phyloP scores from a whole-genome alignment of 1,140 invertebrate genomes.

The Lepidostoma basale region DNA sequence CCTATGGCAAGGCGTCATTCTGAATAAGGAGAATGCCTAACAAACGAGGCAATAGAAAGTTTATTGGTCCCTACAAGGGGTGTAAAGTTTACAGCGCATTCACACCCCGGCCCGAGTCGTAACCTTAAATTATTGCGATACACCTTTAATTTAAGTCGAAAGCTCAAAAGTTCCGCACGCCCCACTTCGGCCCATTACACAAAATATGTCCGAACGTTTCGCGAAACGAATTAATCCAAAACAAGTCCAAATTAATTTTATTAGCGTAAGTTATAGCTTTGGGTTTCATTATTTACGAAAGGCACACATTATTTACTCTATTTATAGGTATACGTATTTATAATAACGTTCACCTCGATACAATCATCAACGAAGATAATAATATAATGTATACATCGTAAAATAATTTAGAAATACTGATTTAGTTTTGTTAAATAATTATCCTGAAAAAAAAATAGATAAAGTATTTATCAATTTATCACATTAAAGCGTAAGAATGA shows the following conservation, averaged over 20 bases:
- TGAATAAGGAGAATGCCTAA: conserved; percentile 11
- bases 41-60: conserved; percentile 25
- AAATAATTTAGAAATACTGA: too few species aligned
- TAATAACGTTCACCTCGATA: too few species aligned
- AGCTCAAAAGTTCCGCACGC: conserved; percentile 24
- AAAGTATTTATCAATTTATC: too few species aligned
- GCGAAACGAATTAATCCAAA: neutral
- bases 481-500: too few species aligned
- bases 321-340: too few species aligned
- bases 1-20: conserved; percentile 16
- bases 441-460: too few species aligned
- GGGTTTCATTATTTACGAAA: too few species aligned
- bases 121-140: conserved; percentile 26
- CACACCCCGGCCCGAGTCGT: conserved; percentile 11
- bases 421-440: too few species aligned
- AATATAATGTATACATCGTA: too few species aligned
- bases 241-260: neutral
- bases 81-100: conserved; percentile 27
- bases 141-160: conserved; percentile 28
- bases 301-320: too few species aligned
- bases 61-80: conserved; percentile 6
- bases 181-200: neutral
- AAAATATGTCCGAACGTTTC: conserved; percentile 11
- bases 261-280: neutral
- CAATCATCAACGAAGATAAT: too few species aligned